Conservation (phyloP, 2,888 invertebrate species). For the Brachycybe producta region DNA sequence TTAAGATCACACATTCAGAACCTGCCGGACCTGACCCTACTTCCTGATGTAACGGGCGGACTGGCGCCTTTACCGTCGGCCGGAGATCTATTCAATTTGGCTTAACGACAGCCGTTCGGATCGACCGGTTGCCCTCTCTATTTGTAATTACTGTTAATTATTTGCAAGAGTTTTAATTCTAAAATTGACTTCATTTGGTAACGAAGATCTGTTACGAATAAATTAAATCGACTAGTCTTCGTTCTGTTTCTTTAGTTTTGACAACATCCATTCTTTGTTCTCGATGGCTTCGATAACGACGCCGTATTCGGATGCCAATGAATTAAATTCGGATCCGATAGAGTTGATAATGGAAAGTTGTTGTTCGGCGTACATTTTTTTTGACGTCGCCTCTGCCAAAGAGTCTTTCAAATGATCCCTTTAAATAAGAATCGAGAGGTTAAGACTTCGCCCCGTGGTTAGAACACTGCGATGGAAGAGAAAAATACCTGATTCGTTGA, state of each 20-base stretch:
- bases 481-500: too few species aligned
- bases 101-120: conserved; percentile 2
- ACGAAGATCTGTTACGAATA: too few species aligned
- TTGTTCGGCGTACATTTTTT: not conserved
- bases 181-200: too few species aligned
- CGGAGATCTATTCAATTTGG: conserved; percentile 76
- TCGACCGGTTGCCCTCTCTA: too few species aligned
- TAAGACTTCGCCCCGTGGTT: too few species aligned
- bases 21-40: conserved; percentile 77
- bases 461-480: too few species aligned
- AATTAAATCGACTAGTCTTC: too few species aligned
- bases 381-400: not conserved
- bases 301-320: not conserved
- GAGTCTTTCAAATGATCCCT: conserved; percentile 1
- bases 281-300: not conserved
- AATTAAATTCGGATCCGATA: not conserved
- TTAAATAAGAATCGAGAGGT: conserved; percentile 1
- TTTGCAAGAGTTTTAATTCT: too few species aligned
- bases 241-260: too few species aligned
- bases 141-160: too few species aligned
- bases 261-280: not conserved
- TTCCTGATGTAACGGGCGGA: conserved; percentile 85
- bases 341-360: not conserved
- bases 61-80: conserved; percentile 87
- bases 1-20: conserved; percentile 85